Evolutionary conservation across 2,888 invertebrate species (phyloP).

Genomic region (Saturnia pavonia): DNA sequence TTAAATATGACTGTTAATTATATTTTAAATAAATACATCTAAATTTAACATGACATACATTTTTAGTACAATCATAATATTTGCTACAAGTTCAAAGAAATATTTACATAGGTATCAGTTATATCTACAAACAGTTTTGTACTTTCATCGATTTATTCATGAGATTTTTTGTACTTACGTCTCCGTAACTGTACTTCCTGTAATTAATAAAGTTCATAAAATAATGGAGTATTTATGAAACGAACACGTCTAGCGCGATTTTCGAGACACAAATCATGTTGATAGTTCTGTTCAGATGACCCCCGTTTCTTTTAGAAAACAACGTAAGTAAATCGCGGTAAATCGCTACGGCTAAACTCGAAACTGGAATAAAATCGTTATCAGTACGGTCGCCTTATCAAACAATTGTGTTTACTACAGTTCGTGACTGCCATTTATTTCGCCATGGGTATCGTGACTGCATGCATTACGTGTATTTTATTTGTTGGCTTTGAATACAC

Average conservation of each 20-base stretch:
- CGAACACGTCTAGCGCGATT: background rate
- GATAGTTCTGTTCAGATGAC: background rate
- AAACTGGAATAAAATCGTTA: conserved; percentile 12
- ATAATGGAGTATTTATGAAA: background rate
- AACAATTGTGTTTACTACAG: conserved; percentile 24
- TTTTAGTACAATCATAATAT: no score
- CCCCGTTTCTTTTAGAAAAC: background rate
- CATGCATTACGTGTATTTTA: conserved; percentile 10
- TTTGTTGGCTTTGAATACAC: background rate
- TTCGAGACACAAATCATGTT: background rate
- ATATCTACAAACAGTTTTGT: no score
- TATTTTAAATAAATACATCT: no score
- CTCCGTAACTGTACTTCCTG: background rate
- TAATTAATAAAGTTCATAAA: background rate
- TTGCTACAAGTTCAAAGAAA: no score
- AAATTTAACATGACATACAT: no score
- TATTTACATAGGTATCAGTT: no score
- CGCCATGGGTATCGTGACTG: conserved; percentile 15
- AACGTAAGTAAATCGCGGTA: background rate
- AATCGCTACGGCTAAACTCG: background rate
- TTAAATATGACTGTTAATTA: no score
- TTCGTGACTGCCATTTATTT: conserved; percentile 25
- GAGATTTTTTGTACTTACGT: no score
- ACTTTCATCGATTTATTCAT: no score
- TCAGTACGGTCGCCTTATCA: conserved; percentile 24